Conservation (phyloP, 2,113 vertebrate genomes). For the Burhinus oedicnemus region DNA sequence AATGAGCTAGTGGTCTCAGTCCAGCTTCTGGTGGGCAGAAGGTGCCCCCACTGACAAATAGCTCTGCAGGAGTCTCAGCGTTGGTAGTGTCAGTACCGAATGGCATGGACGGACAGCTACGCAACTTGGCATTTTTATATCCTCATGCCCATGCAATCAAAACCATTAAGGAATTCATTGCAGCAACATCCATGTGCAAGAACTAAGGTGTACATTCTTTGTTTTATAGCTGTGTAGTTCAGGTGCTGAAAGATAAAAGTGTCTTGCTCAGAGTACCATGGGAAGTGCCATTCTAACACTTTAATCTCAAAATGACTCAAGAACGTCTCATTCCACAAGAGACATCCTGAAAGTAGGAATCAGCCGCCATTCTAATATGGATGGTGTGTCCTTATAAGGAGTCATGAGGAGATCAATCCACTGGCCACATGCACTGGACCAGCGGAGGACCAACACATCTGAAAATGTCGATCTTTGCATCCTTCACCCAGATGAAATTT, state of each 20-base stretch:
- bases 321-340: background rate
- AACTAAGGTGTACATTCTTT: background rate
- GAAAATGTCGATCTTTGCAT: background rate
- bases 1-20: background rate
- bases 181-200: background rate
- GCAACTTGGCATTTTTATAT: background rate
- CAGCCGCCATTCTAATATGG: fast-evolving
- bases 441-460: fast-evolving
- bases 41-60: background rate
- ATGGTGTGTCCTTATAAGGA: background rate
- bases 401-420: background rate
- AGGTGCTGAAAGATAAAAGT: background rate
- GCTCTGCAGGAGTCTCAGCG: background rate
- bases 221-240: background rate
- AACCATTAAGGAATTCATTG: background rate
- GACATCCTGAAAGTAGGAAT: background rate
- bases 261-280: background rate
- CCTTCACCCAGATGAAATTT: background rate
- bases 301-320: background rate
- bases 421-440: fast-evolving
- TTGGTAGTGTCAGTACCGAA: background rate
- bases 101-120: background rate
- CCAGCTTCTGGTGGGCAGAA: background rate
- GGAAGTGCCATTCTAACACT: background rate
- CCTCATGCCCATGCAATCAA: background rate